Conservation (phyloP, 2,797 vertebrate genomes). For the Malurus splendens region DNA sequence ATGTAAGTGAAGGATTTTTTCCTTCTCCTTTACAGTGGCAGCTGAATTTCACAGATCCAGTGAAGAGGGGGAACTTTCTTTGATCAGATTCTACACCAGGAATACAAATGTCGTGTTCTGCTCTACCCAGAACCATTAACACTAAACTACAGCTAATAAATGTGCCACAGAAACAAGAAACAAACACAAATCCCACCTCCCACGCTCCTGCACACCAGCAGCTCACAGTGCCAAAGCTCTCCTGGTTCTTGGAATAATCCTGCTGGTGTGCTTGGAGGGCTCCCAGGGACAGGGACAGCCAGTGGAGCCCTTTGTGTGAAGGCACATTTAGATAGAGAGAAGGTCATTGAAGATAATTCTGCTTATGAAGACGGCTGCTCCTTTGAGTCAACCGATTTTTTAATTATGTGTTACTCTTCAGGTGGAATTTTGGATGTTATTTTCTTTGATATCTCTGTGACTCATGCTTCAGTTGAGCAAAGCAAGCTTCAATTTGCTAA, state of each 20-base stretch:
- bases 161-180: neutral
- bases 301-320: neutral
- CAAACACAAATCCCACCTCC: neutral
- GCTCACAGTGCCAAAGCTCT: neutral
- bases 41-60: neutral
- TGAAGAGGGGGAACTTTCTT: neutral
- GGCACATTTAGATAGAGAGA: neutral
- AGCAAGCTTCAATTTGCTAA: conserved; percentile 63
- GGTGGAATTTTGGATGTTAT: conserved; percentile 53
- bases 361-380: conserved; percentile 25
- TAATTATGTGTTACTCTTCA: conserved; percentile 53
- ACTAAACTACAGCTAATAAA: neutral
- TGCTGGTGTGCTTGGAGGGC: neutral
- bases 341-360: conserved; percentile 37
- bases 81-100: neutral
- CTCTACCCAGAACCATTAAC: neutral
- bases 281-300: neutral
- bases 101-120: neutral
- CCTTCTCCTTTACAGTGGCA: neutral
- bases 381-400: conserved; percentile 43
- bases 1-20: accelerated
- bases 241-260: neutral
- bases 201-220: accelerated
- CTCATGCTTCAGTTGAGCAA: conserved; percentile 50
- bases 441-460: conserved; percentile 64